Base-by-base conservation (phyloP, 2,113 vertebrate species). In the Morone saxatilis region DNA sequence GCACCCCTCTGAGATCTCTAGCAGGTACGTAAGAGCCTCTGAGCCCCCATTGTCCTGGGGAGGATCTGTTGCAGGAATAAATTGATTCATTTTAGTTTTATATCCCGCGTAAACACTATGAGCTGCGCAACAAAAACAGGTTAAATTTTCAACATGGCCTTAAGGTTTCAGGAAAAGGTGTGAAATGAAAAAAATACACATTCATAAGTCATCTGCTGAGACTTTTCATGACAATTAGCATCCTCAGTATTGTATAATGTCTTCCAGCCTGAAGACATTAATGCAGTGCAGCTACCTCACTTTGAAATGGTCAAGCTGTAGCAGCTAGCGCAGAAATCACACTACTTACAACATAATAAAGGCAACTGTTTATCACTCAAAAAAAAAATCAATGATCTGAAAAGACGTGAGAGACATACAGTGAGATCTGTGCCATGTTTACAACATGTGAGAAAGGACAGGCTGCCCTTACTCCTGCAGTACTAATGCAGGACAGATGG, bases 41-140 rank as follows among this genome's bases (percentile, higher is more conserved):
- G 97, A 98, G 83, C 98, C 98, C 6, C 98, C 98, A 9, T 96
- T 97, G 91, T 99, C 98, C 86, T 97, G 95, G 2, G 98, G 98
- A 84, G 97, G 96, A 91, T 99, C 98, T 99, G 91, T 20, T 57
- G 93, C 78, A 79, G 72, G 10, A 41, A 78, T 40, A 6, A 71
- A 79, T 6, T 0, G 51, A 20, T 76, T 83, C 83, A 54, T 22
- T 76, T 66, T 70, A n/a, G 36, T 17, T 61, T 20, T 22, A 71
- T 1, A 12, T 54, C 6, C 36, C 1, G 1, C n/a, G 69, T 8
- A 22, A 17, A 57, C 8, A 73, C 11, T 3, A 48, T 17, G 19
- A 4, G 12, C 8, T 6, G 12, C 45, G 11, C 45, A 47, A 47
- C 2, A 47, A 4, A 10, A 47, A 47, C 11, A 45, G 2, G 11